A percentile compares a stretch with the other conserved stretches of the same genome.
These are phyloP conservation scores for Anarrhichthys ocellatus DNA, from an alignment of 2,113 vertebrate genomes.

Conservation along the genomic window DNA sequence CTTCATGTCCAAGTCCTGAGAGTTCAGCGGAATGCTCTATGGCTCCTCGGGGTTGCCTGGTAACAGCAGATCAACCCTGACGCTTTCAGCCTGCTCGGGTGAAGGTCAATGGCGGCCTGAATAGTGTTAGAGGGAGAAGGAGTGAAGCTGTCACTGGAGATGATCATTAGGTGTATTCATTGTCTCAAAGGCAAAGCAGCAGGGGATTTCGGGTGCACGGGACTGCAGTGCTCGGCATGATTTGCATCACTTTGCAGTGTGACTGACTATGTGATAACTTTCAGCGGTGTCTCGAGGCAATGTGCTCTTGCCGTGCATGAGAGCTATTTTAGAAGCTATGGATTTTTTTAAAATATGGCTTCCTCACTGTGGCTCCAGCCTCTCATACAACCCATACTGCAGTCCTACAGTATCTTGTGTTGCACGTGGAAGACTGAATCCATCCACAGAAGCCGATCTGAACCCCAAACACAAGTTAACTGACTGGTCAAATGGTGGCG, in stretches of 20 bases:
- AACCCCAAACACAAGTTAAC: neutral
- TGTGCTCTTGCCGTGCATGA: neutral
- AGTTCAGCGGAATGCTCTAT: constrained; percentile 24
- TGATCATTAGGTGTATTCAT: neutral
- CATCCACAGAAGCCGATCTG: neutral
- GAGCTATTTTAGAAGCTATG: constrained; percentile 37
- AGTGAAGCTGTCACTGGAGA: neutral
- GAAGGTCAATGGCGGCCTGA: constrained; percentile 20
- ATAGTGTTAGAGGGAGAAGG: neutral
- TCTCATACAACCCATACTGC: neutral
- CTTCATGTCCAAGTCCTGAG: constrained; percentile 14
- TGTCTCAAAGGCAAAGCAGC: neutral
- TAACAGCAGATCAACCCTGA: constrained; percentile 49
- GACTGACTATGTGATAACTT: neutral
- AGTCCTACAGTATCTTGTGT: neutral
- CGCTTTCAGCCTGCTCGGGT: constrained; percentile 41
- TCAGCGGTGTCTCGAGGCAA: neutral
- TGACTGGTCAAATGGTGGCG: neutral
- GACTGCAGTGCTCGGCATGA: no score
- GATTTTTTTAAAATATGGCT: constrained; percentile 38
- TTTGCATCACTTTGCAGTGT: no score
- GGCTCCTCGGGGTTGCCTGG: constrained; percentile 62
- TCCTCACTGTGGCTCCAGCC: neutral
- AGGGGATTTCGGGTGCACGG: neutral
- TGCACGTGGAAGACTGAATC: neutral